Evolutionary conservation across 2,888 invertebrate genomes (phyloP), one percentile per base, ranked within the genome.

Genomic region (Callyntrura sp.): DNA sequence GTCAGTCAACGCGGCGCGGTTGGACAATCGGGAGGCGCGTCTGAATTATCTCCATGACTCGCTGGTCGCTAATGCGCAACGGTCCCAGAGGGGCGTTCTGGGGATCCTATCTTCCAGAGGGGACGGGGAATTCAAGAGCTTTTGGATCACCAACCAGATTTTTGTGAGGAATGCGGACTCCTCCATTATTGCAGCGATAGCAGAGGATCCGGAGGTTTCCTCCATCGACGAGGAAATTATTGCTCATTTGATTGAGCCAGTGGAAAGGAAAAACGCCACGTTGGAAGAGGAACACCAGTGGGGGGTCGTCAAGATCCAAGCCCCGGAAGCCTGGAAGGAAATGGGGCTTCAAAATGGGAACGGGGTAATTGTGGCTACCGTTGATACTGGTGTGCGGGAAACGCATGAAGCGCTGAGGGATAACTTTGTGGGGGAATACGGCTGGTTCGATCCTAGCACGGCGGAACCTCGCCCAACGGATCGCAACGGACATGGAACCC

Each of bases 91-190:
- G 5, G 57, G 68, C 6, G 76, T 90, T 20, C 20, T 79, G 6
- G 12, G 12, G n/a, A 23, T 84, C 43, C 45, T 89, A 11, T 23
- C n/a, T 4, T 25, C 14, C 8, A 11, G 35, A 4, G n/a, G 25
- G 9, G 25, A 60, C 1, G 11, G 55, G 0, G 45, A 68, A 23
- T 60, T 83, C 55, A 45, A 78, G 14, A 60, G 45, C 1, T 90
- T 90, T 48, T 90, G 90, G 90, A 87, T 90, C 28, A 84, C 55
- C 8, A 90, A 90, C 51, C 87, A 90, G 70, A 78, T 90, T 28
- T 87, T 83, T 62, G 25, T 90, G 0, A 65, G 55, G 25, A 78
- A 83, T 35, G 90, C 90, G 0, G 84, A 83, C 17, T 0, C 12
- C 0, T 6, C 20, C 4, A 14, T 90, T 20, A 65, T 90, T n/a